Percentiles rank a stretch among this genome's conserved stretches.
Conservation (phyloP, 2,797 vertebrate species). For the Rhabdomys pumilio region DNA sequence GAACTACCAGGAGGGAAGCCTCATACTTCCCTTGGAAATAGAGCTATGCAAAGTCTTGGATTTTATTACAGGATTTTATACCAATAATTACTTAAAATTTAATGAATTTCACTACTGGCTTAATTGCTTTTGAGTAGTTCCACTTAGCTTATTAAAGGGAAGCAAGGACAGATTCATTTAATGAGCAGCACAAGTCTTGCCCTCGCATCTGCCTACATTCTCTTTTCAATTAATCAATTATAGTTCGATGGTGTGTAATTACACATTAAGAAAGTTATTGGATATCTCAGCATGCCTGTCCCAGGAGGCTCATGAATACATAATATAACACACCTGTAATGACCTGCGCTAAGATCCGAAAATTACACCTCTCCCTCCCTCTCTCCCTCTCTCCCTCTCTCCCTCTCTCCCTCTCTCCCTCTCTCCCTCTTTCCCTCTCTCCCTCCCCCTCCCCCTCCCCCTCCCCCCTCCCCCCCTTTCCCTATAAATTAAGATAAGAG, state of each 20-base stretch:
- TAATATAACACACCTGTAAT: conserved; percentile 92
- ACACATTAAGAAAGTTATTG: conserved; percentile 92
- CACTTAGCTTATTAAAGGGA: conserved; percentile 91
- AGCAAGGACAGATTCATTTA: conserved; percentile 90
- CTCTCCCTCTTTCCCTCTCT: conserved; percentile 89
- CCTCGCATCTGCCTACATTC: conserved; percentile 91
- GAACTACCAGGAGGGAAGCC: conserved; percentile 75
- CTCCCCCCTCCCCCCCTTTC: conserved; percentile 82
- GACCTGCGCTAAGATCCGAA: conserved; percentile 88
- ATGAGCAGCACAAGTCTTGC: conserved; percentile 90
- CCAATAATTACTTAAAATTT: conserved; percentile 91
- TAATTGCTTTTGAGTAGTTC: conserved; percentile 91
- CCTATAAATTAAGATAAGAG: conserved; percentile 89
- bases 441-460: conserved; percentile 87
- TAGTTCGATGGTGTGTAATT: conserved; percentile 91
- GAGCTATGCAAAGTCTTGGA: conserved; percentile 82
- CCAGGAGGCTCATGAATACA: conserved; percentile 90
- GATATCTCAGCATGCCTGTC: conserved; percentile 89
- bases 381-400: conserved; percentile 89
- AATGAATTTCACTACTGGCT: conserved; percentile 91
- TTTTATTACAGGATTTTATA: conserved; percentile 90
- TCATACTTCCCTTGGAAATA: conserved; percentile 84
- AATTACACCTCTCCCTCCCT: conserved; percentile 89
- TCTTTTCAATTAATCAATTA: conserved; percentile 93
- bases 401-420: conserved; percentile 86